These are phyloP conservation scores for Labeo rohita DNA, from an alignment of 2,113 vertebrate species.

Conservation along the genomic window DNA sequence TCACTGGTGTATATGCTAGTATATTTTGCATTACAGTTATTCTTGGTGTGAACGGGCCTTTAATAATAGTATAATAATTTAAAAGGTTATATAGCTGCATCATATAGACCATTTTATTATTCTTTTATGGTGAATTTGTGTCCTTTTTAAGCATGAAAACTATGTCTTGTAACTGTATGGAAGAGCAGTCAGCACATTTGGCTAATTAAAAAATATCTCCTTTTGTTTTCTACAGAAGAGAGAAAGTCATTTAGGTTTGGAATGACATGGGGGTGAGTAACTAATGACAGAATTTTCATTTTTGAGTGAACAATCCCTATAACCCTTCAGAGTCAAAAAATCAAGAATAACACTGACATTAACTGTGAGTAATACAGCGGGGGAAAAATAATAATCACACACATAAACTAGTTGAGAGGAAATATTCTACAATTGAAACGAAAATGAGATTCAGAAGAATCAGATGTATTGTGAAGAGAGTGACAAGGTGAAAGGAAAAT, in stretches of 20 bases:
- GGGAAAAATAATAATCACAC: neutral
- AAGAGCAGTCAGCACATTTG: neutral
- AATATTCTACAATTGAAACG: constrained; percentile 1
- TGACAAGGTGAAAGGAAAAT: neutral
- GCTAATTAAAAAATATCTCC: neutral
- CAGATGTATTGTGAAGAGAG: constrained; percentile 4
- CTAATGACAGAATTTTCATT: neutral
- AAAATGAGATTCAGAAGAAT: constrained; percentile 10
- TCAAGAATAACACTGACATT: constrained; percentile 1
- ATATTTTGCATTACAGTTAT: no score
- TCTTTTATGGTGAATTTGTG: neutral
- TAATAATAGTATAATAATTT: neutral
- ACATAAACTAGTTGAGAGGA: neutral
- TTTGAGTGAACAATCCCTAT: neutral
- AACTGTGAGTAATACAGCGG: neutral
- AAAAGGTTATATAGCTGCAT: neutral
- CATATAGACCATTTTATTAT: neutral
- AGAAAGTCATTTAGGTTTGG: neutral
- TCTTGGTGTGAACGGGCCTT: no score
- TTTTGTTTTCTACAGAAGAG: neutral
- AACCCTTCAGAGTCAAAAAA: neutral
- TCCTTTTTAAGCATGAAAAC: neutral
- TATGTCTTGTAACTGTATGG: neutral
- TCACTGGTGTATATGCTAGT: no score
- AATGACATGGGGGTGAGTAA: neutral